A percentile compares a stretch with the other conserved stretches of the same genome.
Conservation (phyloP, 2,888 invertebrate species). For the Bombyx huttoni region DNA sequence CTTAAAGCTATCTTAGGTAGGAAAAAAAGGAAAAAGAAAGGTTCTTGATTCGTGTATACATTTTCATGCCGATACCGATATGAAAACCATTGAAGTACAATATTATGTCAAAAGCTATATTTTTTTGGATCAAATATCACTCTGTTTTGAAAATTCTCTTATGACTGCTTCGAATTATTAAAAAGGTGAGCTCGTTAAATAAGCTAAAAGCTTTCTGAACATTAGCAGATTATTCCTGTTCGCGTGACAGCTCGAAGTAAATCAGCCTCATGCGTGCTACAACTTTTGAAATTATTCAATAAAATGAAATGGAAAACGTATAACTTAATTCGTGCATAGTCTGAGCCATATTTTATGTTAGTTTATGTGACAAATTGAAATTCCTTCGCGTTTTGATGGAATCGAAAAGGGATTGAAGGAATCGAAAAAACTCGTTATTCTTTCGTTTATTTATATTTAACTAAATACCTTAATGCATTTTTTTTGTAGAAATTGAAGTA, state of each 20-base stretch:
- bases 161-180: conserved; percentile 8
- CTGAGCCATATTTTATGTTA: not conserved
- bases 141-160: not conserved
- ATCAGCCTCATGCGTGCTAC: conserved; percentile 34
- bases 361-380: not conserved
- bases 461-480: conserved; percentile 13
- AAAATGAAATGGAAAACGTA: conserved; percentile 27
- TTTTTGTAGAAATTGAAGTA: not conserved
- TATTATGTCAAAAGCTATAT: not conserved
- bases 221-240: conserved; percentile 42
- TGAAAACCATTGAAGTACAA: too few species aligned
- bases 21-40: too few species aligned
- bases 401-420: too few species aligned
- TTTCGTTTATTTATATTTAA: conserved; percentile 16
- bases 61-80: too few species aligned
- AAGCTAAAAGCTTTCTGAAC: conserved; percentile 31
- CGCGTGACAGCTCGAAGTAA: conserved; percentile 32
- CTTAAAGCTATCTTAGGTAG: too few species aligned
- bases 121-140: not conserved
- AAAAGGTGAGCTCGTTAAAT: conserved; percentile 23
- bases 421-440: too few species aligned
- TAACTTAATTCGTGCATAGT: conserved; percentile 18
- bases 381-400: not conserved
- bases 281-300: conserved; percentile 31
- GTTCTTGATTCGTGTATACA: too few species aligned